phyloP scores from a whole-genome alignment of 2,888 invertebrate genomes.

The Tolmerus cingulatus region DNA sequence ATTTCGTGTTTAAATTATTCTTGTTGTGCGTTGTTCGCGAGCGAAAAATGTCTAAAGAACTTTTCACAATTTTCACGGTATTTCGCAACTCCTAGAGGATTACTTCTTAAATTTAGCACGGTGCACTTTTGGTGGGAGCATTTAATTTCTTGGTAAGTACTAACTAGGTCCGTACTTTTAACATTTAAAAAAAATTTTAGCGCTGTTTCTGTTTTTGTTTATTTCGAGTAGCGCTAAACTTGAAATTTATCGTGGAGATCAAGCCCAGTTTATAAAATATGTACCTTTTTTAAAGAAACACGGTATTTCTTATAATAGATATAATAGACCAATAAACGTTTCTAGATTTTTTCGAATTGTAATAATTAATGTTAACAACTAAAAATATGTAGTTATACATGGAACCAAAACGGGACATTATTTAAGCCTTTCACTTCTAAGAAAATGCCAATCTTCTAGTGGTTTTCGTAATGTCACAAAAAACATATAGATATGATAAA shows the following conservation, averaged over 20 bases:
- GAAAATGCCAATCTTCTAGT: no score
- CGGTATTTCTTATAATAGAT: background rate
- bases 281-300: background rate
- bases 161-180: background rate
- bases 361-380: no score
- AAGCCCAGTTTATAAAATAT: background rate
- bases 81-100: background rate
- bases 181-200: background rate
- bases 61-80: background rate
- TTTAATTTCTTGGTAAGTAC: background rate
- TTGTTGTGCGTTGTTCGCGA: background rate
- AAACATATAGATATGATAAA: no score
- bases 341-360: no score
- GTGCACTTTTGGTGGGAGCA: background rate
- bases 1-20: background rate
- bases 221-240: background rate
- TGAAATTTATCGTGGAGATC: background rate
- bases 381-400: no score
- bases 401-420: no score
- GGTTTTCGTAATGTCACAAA: no score
- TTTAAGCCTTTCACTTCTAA: no score
- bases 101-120: background rate
- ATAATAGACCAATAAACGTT: no score
- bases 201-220: background rate
- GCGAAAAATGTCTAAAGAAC: background rate